Evolutionary conservation across 2,888 invertebrate species (phyloP).

Genomic region (Pocota personata): DNA sequence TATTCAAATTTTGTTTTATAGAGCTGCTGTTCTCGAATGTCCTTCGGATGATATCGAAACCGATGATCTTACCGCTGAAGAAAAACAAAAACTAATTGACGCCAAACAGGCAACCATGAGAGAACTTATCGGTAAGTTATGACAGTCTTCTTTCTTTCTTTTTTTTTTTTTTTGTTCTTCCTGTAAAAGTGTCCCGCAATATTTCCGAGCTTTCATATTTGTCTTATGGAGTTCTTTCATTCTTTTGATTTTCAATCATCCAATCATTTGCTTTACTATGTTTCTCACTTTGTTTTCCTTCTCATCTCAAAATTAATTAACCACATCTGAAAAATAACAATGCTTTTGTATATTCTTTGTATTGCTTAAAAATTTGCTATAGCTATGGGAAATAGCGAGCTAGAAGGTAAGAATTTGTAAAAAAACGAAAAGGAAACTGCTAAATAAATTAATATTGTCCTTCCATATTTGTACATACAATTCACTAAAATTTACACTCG

Average conservation of each 20-base stretch:
- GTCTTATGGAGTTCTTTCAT: background rate
- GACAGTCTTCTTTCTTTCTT: slow-evolving; percentile 1
- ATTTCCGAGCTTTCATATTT: slow-evolving; percentile 2
- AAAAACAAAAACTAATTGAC: slow-evolving; percentile 89
- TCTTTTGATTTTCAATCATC: background rate
- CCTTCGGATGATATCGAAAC: slow-evolving; percentile 91
- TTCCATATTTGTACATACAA: slow-evolving; percentile 18
- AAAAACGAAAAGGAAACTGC: slow-evolving; percentile 5
- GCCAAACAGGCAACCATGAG: slow-evolving; percentile 91
- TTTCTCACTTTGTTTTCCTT: background rate
- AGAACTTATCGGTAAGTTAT: slow-evolving; percentile 89
- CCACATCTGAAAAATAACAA: slow-evolving; percentile 60
- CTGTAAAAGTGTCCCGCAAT: slow-evolving; percentile 14
- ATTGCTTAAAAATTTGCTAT: slow-evolving; percentile 63
- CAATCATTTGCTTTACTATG: slow-evolving; percentile 6
- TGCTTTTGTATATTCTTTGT: slow-evolving; percentile 74
- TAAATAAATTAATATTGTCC: slow-evolving; percentile 2
- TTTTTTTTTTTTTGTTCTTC: slow-evolving; percentile 12
- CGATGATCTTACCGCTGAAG: slow-evolving; percentile 89
- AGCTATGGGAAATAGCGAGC: slow-evolving; percentile 78
- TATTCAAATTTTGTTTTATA: slow-evolving; percentile 77
- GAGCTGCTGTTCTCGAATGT: slow-evolving; percentile 91
- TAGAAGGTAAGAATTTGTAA: slow-evolving; percentile 77
- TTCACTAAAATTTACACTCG: background rate
- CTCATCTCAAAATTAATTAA: slow-evolving; percentile 32